phyloP scores from a whole-genome alignment of 30 jellyfish, hydroid and myxozoan species.

The Mastigias papua region DNA sequence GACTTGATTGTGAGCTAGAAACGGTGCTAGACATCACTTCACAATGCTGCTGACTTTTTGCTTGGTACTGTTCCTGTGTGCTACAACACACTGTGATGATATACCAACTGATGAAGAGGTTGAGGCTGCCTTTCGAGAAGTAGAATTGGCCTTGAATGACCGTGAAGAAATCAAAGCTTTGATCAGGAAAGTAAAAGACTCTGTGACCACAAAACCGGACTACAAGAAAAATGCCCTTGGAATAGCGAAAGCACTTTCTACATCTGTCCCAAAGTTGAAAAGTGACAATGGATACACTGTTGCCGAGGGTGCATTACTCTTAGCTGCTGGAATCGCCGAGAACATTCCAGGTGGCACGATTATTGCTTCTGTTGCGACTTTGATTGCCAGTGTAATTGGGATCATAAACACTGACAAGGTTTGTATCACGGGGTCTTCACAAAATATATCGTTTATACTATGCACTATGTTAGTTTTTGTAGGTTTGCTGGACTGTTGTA shows the following conservation, averaged over 20 bases:
- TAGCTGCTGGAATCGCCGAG: slow-evolving; percentile 21
- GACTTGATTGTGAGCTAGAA: no score
- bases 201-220: background rate
- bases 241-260: slow-evolving; percentile 4
- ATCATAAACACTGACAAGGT: slow-evolving; percentile 12
- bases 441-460: no score
- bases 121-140: background rate
- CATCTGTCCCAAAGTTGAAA: slow-evolving; percentile 4
- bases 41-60: background rate
- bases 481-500: no score
- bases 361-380: slow-evolving; percentile 12
- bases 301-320: slow-evolving; percentile 13
- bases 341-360: slow-evolving; percentile 23
- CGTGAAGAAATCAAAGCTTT: background rate
- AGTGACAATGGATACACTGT: slow-evolving; percentile 10
- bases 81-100: background rate
- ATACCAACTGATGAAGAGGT: slow-evolving; percentile 19
- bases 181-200: slow-evolving; percentile 1
- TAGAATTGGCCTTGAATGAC: background rate
- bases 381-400: slow-evolving; percentile 24
- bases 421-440: no score
- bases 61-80: background rate
- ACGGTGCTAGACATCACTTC: background rate
- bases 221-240: slow-evolving; percentile 11
- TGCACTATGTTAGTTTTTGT: no score